Conservation (phyloP, 2,113 vertebrate genomes). For the Phyllostomus discolor region DNA sequence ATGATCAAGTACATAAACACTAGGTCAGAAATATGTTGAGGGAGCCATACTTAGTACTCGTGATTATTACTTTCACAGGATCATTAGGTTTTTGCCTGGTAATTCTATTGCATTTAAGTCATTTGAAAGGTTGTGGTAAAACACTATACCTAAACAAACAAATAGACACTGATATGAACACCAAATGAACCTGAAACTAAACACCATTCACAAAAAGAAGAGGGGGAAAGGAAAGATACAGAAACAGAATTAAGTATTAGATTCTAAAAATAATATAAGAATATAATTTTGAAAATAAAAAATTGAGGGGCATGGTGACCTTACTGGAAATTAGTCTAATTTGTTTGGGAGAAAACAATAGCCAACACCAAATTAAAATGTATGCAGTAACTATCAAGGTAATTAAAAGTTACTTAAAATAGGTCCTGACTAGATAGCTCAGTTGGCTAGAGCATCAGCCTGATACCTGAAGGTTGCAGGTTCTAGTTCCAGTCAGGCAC, state of each 20-base stretch:
- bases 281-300: conserved; percentile 58
- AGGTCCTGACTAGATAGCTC: no score
- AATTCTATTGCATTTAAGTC: background rate
- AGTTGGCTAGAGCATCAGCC: no score
- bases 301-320: background rate
- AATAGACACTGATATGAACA: conserved; percentile 23
- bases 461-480: no score
- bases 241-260: conserved; percentile 47
- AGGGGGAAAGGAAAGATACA: background rate
- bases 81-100: background rate
- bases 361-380: background rate
- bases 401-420: background rate
- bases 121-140: conserved; percentile 41
- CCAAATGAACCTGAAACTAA: conserved; percentile 49
- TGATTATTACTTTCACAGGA: background rate
- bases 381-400: background rate
- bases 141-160: conserved; percentile 10
- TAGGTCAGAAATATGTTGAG: background rate
- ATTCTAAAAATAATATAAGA: conserved; percentile 61
- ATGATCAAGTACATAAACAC: background rate
- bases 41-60: background rate
- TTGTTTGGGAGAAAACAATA: conserved; percentile 1
- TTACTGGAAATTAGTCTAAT: background rate
- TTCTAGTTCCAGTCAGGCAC: no score
- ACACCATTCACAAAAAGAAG: background rate